Base-by-base conservation (phyloP, 2,113 vertebrate genomes). In the Murina feae region DNA sequence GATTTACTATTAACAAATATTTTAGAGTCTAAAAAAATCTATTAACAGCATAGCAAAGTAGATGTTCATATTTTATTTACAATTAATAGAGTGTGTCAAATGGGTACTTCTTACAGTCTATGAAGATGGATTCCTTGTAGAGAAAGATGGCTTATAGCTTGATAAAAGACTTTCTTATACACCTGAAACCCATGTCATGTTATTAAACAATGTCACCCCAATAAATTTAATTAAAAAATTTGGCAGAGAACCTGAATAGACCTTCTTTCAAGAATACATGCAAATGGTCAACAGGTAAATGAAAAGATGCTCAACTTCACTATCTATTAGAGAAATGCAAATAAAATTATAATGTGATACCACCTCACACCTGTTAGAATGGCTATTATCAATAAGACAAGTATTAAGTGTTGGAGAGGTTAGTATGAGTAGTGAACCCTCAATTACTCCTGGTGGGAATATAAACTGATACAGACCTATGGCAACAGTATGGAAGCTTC, bases 11-110 rank as follows among this genome's bases (percentile, higher is more conserved):
- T n/a, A n/a, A n/a, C n/a, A n/a, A n/a, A n/a, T n/a, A n/a, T n/a
- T n/a, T n/a, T n/a, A n/a, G n/a, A n/a, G n/a, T n/a, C n/a, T n/a
- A n/a, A n/a, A n/a, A 76, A 82, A 94, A 76, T 49, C 49, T 92
- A 37, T 63, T 90, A 49, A 82, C 32, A 93, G 44, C 39, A 95
- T 9, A 42, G n/a, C 21, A 88, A 90, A 91, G 10, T 86, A 58
- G 37, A 95, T 66, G 32, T 85, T 93, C 37, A 69, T 85, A 17
- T 93, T 93, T 96, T 94, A 95, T 90, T 90, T 90, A 94, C 20
- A 88, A 95, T 96, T 94, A 94, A 90, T 66, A 96, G 47, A 96
- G 76, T 93, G 13, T 85, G 17, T 86, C 94, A 85, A 93, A 91
- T 93, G 81, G 16, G 42, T 85, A 63, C 39, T 74, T 94, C 47